Conservation (phyloP, 2,888 invertebrate species). For the Troides oblongomaculatus region DNA sequence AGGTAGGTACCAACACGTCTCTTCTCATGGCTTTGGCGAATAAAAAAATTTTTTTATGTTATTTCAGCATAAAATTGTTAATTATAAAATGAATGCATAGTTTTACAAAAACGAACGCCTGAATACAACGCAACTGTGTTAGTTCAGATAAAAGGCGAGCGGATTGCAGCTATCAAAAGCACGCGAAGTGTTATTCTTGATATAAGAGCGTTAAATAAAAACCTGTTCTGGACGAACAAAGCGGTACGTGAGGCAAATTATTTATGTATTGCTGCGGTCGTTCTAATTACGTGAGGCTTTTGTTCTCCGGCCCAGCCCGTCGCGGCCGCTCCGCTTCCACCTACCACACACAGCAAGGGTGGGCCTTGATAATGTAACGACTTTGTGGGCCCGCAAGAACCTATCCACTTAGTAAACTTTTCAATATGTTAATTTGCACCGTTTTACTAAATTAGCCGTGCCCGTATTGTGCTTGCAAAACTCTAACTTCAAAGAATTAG, state of each 20-base stretch:
- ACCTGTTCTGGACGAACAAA: slow-evolving; percentile 71
- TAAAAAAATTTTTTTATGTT: background rate
- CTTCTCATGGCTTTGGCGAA: no score
- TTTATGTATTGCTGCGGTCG: slow-evolving; percentile 77
- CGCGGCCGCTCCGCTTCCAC: slow-evolving; percentile 53
- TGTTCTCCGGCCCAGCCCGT: slow-evolving; percentile 64
- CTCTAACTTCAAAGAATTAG: background rate
- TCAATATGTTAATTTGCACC: slow-evolving; percentile 21
- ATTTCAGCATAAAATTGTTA: background rate
- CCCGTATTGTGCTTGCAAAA: slow-evolving; percentile 1
- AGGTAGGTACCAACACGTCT: no score
- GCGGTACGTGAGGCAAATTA: slow-evolving; percentile 78
- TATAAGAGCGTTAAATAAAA: slow-evolving; percentile 76
- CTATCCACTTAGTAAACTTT: slow-evolving; percentile 29
- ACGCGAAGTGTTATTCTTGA: slow-evolving; percentile 69
- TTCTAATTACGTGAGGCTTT: slow-evolving; percentile 77
- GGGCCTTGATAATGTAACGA: slow-evolving; percentile 55
- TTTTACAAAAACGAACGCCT: background rate
- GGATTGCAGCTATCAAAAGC: slow-evolving; percentile 66
- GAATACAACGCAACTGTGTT: slow-evolving; percentile 17
- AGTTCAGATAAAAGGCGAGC: slow-evolving; percentile 57
- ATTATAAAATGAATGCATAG: background rate
- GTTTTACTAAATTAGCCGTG: slow-evolving; percentile 7
- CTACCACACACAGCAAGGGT: slow-evolving; percentile 48
- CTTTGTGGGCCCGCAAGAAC: slow-evolving; percentile 52